Conservation (phyloP, 1,140 invertebrate genomes). For the Colletes gigas region DNA sequence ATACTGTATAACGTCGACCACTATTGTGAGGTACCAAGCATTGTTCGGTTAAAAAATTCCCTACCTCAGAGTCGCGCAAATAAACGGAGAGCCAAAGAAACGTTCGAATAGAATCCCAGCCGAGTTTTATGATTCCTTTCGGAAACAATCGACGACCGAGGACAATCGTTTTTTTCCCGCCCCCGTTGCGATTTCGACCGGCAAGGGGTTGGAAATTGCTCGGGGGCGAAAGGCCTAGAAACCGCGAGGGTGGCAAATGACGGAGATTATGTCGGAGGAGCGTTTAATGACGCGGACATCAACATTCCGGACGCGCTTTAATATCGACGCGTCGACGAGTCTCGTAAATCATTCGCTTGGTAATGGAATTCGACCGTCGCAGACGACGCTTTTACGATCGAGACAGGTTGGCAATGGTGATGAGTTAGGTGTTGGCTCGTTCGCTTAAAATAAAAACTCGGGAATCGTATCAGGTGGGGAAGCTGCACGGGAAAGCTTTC, state of each 20-base stretch:
- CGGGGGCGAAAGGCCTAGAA: not conserved
- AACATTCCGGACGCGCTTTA: conserved; percentile 36
- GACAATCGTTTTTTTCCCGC: conserved; percentile 32
- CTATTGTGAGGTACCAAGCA: no score
- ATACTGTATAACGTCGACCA: no score
- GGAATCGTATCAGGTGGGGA: no score
- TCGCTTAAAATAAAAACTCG: no score
- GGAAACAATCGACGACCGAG: conserved; percentile 42
- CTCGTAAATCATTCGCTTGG: conserved; percentile 40
- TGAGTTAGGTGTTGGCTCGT: no score
- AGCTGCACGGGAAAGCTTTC: no score
- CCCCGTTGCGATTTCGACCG: not conserved
- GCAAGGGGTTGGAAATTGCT: not conserved
- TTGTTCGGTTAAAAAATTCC: no score
- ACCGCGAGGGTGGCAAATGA: conserved; percentile 6
- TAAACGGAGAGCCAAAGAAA: no score
- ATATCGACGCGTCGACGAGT: conserved; percentile 42
- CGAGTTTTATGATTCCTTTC: conserved; percentile 33
- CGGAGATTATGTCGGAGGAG: conserved; percentile 33
- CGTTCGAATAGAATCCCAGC: no score
- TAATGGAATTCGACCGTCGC: conserved; percentile 41
- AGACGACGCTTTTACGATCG: conserved; percentile 11
- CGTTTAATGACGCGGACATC: conserved; percentile 32
- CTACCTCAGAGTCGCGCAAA: no score
- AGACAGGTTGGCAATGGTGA: not conserved